These are phyloP conservation scores for Palaemon carinicauda DNA, from an alignment of 1,140 invertebrate genomes.

Conservation along the genomic window DNA sequence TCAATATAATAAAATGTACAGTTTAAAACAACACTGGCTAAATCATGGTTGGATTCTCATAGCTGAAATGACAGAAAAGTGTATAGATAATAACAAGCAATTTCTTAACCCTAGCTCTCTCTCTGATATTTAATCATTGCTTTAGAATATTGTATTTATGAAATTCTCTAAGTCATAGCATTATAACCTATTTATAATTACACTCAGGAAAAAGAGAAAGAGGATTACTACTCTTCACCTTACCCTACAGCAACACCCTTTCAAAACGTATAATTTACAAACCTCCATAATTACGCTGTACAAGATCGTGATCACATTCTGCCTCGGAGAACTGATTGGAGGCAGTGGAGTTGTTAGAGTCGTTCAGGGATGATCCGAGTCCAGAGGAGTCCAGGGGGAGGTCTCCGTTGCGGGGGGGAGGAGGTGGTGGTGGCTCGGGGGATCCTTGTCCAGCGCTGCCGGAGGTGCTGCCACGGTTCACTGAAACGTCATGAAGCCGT, in stretches of 20 bases:
- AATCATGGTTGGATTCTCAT: too few relatives aligned
- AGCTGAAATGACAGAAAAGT: too few relatives aligned
- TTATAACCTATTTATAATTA: too few relatives aligned
- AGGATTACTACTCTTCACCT: not conserved
- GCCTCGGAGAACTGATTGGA: slow-evolving; percentile 93
- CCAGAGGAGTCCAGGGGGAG: slow-evolving; percentile 40
- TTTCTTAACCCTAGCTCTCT: too few relatives aligned
- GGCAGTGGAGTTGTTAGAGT: slow-evolving; percentile 67
- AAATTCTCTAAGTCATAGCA: too few relatives aligned
- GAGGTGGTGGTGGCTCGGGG: slow-evolving; percentile 55
- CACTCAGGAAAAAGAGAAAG: too few relatives aligned
- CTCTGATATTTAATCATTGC: too few relatives aligned
- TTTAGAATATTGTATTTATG: too few relatives aligned
- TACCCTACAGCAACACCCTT: not conserved
- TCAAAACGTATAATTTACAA: slow-evolving; percentile 30
- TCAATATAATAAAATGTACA: too few relatives aligned
- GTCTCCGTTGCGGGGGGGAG: slow-evolving; percentile 55
- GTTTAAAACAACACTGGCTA: too few relatives aligned
- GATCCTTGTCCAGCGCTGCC: slow-evolving; percentile 51
- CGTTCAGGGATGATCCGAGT: slow-evolving; percentile 47
- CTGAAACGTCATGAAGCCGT: not conserved
- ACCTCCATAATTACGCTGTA: slow-evolving; percentile 79
- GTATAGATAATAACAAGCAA: too few relatives aligned
- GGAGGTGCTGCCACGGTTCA: slow-evolving; percentile 49
- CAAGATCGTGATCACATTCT: slow-evolving; percentile 84